Evolutionary conservation across 2,888 invertebrate genomes (phyloP), one percentile per base, ranked within the genome.

Genomic region (Eucriotettix oculatus): DNA sequence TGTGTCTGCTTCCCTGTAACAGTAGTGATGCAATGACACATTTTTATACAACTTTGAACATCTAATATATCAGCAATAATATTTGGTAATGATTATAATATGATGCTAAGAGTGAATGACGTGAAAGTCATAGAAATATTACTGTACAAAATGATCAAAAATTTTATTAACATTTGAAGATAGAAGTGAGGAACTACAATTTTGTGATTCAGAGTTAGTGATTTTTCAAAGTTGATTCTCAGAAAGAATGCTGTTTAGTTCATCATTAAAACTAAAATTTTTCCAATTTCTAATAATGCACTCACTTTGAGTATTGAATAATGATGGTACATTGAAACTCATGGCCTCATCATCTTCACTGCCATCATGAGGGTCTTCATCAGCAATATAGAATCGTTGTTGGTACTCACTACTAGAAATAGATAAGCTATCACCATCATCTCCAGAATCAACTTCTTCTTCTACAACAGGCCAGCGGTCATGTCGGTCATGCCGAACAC

Each of bases 401-500:
- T 48, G 48, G 48, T n/a, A 48, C 14, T 48, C 48, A 5, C 14
- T 48, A n/a, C 14, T 48, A n/a, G 48, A 48, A 48, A 48, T 48
- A 48, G 48, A 48, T 12, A 14, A 12, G n/a, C 12, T 48, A 14
- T 48, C 48, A 48, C 14, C n/a, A 48, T 48, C 48, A 14, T 14
- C 12, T 3, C 48, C n/a, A 14, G 70, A 69, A 60, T 68, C 70
- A 29, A 78, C 73, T 58, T 78, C 81, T 60, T 85, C 84, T 63
- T 83, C 81, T 65, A 86, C 81, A 52, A 89, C 79, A 0, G 88
- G 88, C 80, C 87, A 89, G 67, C 80, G 79, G 64, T 89, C 85
- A 70, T 86, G 83, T 56, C 88, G 78, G 64, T 87, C 84, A 67
- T 88, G 89, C 60, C 87, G 77, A 9, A 89, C 85, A 68, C 86